These are phyloP conservation scores for Emmelina monodactyla DNA, from an alignment of 2,888 invertebrate species.

Conservation along the genomic window DNA sequence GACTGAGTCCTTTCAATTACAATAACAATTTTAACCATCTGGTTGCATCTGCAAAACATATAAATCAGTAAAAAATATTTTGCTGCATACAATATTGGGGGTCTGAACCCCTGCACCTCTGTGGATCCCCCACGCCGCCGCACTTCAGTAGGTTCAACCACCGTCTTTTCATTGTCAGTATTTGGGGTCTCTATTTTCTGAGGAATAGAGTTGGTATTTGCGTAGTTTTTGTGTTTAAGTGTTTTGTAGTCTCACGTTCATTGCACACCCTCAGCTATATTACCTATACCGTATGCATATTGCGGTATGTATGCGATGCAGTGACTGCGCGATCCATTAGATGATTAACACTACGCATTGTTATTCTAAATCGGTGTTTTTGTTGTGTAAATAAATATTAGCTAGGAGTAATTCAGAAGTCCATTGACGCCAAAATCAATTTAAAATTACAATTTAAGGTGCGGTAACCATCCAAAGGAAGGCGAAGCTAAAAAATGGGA, in stretches of 20 bases:
- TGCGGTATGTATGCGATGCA: slow-evolving; percentile 29
- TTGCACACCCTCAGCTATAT: slow-evolving; percentile 52
- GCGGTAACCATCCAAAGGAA: too few species aligned
- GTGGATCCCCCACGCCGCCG: slow-evolving; percentile 38
- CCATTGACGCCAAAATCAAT: too few species aligned
- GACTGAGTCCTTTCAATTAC: too few species aligned
- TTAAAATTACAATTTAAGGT: too few species aligned
- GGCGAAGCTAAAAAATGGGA: too few species aligned
- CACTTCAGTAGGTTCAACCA: slow-evolving; percentile 41
- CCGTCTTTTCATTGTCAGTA: slow-evolving; percentile 20
- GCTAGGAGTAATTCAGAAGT: too few species aligned
- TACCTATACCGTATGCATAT: slow-evolving; percentile 55
- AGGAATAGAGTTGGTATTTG: background rate
- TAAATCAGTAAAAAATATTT: slow-evolving; percentile 22
- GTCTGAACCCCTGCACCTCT: slow-evolving; percentile 38
- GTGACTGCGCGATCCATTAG: slow-evolving; percentile 56
- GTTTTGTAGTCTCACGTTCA: slow-evolving; percentile 47
- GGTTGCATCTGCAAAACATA: too few species aligned
- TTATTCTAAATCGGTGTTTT: slow-evolving; percentile 20
- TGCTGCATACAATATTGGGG: slow-evolving; percentile 34
- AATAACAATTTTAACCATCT: too few species aligned
- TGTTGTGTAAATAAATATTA: slow-evolving; percentile 25
- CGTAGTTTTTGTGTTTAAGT: slow-evolving; percentile 15
- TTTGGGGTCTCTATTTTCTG: background rate
- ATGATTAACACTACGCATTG: slow-evolving; percentile 49